Percentiles rank a stretch among this genome's conserved stretches.
Conservation (phyloP, 2,888 invertebrate genomes). For the Perdita meconis region DNA sequence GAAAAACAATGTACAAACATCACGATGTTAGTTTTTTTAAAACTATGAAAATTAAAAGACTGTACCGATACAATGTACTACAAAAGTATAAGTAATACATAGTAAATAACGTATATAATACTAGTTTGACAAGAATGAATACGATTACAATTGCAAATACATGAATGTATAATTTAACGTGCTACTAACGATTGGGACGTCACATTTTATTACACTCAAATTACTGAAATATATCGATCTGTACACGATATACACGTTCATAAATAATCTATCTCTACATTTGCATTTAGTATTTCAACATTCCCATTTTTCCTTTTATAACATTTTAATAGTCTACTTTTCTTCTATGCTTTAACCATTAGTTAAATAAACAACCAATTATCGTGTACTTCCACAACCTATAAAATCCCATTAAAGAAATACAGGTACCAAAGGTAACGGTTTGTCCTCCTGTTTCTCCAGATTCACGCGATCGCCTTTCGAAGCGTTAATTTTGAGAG, state of each 20-base stretch:
- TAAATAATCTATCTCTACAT: constrained; percentile 13
- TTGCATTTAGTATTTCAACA: constrained; percentile 1
- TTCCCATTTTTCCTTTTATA: background rate
- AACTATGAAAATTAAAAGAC: background rate
- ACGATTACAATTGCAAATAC: constrained; percentile 4
- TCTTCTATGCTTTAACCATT: background rate
- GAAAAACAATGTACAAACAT: constrained; percentile 1
- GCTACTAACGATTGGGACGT: constrained; percentile 4
- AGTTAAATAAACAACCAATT: constrained; percentile 10
- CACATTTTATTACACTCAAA: background rate
- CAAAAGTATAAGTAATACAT: background rate
- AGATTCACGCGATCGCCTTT: constrained; percentile 56
- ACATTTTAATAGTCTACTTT: background rate
- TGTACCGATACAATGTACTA: background rate
- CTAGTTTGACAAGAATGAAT: background rate
- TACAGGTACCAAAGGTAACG: constrained; percentile 75
- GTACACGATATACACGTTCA: background rate
- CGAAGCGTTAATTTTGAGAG: constrained; percentile 38
- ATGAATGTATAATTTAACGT: constrained; percentile 5
- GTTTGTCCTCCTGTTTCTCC: constrained; percentile 67
- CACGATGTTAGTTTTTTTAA: background rate
- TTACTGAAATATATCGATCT: background rate
- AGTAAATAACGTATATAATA: background rate
- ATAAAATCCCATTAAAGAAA: constrained; percentile 52
- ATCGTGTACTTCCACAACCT: constrained; percentile 35